phyloP scores from a whole-genome alignment of 2,888 invertebrate genomes.

The Drosophila eohydei region DNA sequence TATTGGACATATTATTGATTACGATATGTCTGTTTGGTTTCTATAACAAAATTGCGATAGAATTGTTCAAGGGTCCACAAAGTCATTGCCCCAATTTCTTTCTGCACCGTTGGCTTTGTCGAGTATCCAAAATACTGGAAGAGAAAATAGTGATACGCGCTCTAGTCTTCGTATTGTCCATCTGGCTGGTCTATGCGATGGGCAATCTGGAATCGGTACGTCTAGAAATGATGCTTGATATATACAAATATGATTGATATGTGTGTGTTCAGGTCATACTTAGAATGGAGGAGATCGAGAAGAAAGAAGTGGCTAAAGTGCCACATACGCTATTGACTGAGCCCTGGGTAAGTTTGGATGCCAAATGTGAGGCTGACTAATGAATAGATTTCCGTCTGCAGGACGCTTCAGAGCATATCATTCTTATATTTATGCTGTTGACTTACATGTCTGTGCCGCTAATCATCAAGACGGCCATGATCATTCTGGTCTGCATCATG shows the following conservation, averaged over 20 bases:
- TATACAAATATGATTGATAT: background rate
- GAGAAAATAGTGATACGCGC: conserved; percentile 15
- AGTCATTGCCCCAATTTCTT: background rate
- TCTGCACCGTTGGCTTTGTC: conserved; percentile 23
- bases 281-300: background rate
- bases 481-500: conserved; percentile 87
- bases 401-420: conserved; percentile 86
- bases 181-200: conserved; percentile 88
- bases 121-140: conserved; percentile 18
- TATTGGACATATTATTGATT: conserved; percentile 50
- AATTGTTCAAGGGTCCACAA: background rate
- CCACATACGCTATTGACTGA: no score
- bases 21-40: conserved; percentile 15
- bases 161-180: conserved; percentile 84
- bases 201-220: conserved; percentile 32
- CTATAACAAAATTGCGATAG: conserved; percentile 37
- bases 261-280: background rate
- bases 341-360: background rate
- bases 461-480: conserved; percentile 90
- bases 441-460: conserved; percentile 94
- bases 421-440: conserved; percentile 87
- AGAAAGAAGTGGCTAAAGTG: accelerated
- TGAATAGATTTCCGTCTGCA: conserved; percentile 21
- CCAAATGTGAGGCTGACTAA: no score
- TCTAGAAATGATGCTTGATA: background rate